phyloP scores from a whole-genome alignment of 2,888 invertebrate genomes.

The Hirtodrosophila duncani region DNA sequence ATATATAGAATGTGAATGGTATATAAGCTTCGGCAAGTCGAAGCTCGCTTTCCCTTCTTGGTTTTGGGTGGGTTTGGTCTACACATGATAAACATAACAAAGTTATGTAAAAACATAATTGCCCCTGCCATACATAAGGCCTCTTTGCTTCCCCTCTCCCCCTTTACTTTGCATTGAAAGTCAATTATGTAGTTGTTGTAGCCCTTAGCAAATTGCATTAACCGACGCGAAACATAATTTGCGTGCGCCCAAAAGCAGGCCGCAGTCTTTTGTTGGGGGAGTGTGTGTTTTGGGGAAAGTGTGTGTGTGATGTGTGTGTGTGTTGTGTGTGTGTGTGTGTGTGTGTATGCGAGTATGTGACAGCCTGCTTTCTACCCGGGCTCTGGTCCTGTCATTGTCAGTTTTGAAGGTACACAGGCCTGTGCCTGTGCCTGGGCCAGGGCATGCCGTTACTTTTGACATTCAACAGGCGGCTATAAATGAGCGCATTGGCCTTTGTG shows the following conservation, averaged over 20 bases:
- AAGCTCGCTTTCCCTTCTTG: slow-evolving; percentile 1
- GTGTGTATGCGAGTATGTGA: too few species aligned
- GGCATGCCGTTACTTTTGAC: slow-evolving; percentile 33
- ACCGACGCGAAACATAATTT: slow-evolving; percentile 10
- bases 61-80: not conserved
- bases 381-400: slow-evolving; percentile 44
- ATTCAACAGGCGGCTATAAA: slow-evolving; percentile 62
- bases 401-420: slow-evolving; percentile 1
- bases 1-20: too few species aligned
- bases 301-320: too few species aligned
- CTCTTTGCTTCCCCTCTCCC: too few species aligned
- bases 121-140: not conserved
- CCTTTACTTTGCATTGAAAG: too few species aligned
- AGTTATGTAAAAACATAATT: slow-evolving; percentile 18
- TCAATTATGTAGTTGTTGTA: slow-evolving; percentile 20
- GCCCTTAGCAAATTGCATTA: slow-evolving; percentile 26
- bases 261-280: too few species aligned
- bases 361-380: too few species aligned
- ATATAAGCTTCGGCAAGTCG: too few species aligned
- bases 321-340: too few species aligned
- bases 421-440: slow-evolving; percentile 6
- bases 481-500: slow-evolving; percentile 29
- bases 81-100: slow-evolving; percentile 12
- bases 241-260: not conserved
- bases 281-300: too few species aligned